Conservation (phyloP, 2,888 invertebrate genomes). For the Polyploca ridens region DNA sequence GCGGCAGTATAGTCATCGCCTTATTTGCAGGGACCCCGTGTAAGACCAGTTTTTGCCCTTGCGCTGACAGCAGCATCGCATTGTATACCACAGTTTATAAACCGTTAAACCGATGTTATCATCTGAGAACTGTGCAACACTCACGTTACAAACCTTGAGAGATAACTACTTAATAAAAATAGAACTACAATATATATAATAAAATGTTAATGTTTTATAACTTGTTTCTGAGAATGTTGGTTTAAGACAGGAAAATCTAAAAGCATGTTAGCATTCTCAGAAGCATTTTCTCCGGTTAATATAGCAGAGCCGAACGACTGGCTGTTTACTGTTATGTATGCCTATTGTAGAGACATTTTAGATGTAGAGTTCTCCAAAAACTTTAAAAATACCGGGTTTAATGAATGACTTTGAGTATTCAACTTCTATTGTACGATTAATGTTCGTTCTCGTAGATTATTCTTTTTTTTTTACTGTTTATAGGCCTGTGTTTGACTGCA, state of each 20-base stretch:
- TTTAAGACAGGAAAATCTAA: neutral
- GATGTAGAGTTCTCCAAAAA: too few species aligned
- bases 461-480: too few species aligned
- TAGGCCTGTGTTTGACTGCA: too few species aligned
- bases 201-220: neutral
- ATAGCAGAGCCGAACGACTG: neutral
- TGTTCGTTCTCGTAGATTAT: too few species aligned
- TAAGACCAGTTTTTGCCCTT: slow-evolving; percentile 44
- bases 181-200: neutral
- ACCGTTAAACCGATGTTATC: slow-evolving; percentile 52
- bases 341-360: neutral
- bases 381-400: too few species aligned
- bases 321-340: neutral
- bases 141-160: slow-evolving; percentile 2
- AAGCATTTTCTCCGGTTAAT: neutral
- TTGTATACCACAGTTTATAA: slow-evolving; percentile 53
- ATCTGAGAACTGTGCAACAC: slow-evolving; percentile 46
- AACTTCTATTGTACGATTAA: too few species aligned
- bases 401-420: too few species aligned
- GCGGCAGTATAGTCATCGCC: neutral
- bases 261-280: neutral
- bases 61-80: slow-evolving; percentile 38
- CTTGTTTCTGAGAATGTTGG: neutral
- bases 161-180: neutral
- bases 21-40: slow-evolving; percentile 32